Percentiles rank a stretch among this genome's conserved stretches.
phyloP scores from a whole-genome alignment of 2,888 invertebrate species.

The Cremastinae sp. region DNA sequence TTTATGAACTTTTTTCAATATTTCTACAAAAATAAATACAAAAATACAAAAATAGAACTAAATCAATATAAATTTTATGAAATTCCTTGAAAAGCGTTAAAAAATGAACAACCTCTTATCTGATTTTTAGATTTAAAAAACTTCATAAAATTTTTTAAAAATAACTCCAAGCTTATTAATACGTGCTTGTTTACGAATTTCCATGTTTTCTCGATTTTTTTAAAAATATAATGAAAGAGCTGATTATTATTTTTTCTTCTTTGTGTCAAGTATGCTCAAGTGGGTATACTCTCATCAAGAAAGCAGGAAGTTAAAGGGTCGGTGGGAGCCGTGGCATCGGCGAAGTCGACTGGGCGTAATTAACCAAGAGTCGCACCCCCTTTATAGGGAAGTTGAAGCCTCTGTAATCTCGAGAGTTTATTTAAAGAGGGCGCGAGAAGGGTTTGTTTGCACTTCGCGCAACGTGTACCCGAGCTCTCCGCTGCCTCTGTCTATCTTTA shows the following conservation, averaged over 20 bases:
- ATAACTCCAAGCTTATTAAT: too few species aligned
- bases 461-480: neutral
- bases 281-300: slow-evolving; percentile 16
- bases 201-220: too few species aligned
- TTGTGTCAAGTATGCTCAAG: slow-evolving; percentile 21
- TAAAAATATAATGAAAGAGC: neutral
- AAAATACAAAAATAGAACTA: too few species aligned
- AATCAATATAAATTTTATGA: too few species aligned
- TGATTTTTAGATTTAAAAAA: too few species aligned
- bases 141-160: too few species aligned
- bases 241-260: slow-evolving; percentile 14
- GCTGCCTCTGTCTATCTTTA: slow-evolving; percentile 2
- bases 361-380: slow-evolving; percentile 49
- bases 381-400: slow-evolving; percentile 26
- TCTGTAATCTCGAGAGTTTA: slow-evolving; percentile 54
- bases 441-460: slow-evolving; percentile 51
- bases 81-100: too few species aligned
- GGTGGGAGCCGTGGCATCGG: neutral
- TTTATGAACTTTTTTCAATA: too few species aligned
- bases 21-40: too few species aligned
- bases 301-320: slow-evolving; percentile 23
- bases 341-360: slow-evolving; percentile 38
- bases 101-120: too few species aligned
- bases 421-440: slow-evolving; percentile 53
- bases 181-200: too few species aligned